Evolutionary conservation across 2,113 vertebrate species (phyloP), one percentile per base, ranked within the genome.

Genomic region (Perca flavescens): DNA sequence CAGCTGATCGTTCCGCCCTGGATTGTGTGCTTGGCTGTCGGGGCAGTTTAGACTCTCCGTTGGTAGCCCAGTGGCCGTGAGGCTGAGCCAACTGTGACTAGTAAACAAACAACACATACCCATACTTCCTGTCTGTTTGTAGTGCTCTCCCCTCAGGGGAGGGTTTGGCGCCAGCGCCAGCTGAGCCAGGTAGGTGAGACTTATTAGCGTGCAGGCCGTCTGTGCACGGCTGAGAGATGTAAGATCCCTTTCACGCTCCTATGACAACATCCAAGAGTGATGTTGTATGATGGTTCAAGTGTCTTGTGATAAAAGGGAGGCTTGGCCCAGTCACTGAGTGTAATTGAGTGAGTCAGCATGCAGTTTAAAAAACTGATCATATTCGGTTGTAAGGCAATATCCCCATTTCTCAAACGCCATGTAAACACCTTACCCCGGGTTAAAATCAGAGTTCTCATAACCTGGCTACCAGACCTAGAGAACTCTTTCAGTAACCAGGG

Each of bases 111-210:
- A 58, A 14, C 67, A 52, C 43, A 60, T 16, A 14, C 67, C 46
- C 43, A 60, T 16, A 56, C 67, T 76, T 61, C 53, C 50, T n/a
- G 58, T 74, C 67, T 77, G 71, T 67, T 19, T 47, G 22, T 40
- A 8, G 47, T 58, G 60, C 58, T 63, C 53, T 52, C 69, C 31
- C 22, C 19, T 80, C 47, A 17, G 64, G 40, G 73, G 69, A 79
- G 57, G 72, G 68, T 62, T 61, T 46, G 70, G 64, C 4, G 21
- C 10, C 54, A 1, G 63, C 15, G 22, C 79, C 79, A 81, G 62
- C 86, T 78, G 90, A 90, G 67, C 78, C 72, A 16, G 0, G 67
- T 60, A 77, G 66, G 69, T 85, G 65, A 83, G 49, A 40, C 75
- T 74, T 66, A 57, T 82, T 73, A 47, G 74, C 1, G 50, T 82